phyloP scores from a whole-genome alignment of 2,888 invertebrate genomes.

The Plagiodera versicolora region DNA sequence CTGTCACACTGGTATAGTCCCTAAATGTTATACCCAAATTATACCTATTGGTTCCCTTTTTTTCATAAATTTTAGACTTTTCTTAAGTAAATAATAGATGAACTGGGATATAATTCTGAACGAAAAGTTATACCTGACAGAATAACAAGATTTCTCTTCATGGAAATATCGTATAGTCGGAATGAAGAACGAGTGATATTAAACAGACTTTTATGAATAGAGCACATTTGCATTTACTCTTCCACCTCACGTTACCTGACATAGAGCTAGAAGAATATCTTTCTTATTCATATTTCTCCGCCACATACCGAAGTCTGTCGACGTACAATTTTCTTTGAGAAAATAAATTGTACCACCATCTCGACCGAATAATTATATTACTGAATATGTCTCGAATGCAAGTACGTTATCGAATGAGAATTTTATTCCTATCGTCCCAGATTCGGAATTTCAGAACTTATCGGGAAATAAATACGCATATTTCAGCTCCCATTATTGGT shows the following conservation, averaged over 20 bases:
- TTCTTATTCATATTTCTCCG: slow-evolving; percentile 7
- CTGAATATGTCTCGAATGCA: background rate
- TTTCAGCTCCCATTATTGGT: too few relatives aligned
- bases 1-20: too few relatives aligned
- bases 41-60: too few relatives aligned
- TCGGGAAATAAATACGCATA: background rate
- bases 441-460: slow-evolving; percentile 11
- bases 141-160: background rate
- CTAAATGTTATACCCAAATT: too few relatives aligned
- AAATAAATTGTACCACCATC: background rate
- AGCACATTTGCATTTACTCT: slow-evolving; percentile 9
- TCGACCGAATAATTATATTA: slow-evolving; percentile 5
- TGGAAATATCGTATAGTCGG: background rate
- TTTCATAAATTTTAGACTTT: too few relatives aligned
- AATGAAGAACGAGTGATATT: background rate
- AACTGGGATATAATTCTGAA: too few relatives aligned
- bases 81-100: too few relatives aligned
- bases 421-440: slow-evolving; percentile 14
- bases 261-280: background rate
- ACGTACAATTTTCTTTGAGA: slow-evolving; percentile 1
- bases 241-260: slow-evolving; percentile 6
- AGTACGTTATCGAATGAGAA: slow-evolving; percentile 15
- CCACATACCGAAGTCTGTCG: slow-evolving; percentile 9
- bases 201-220: background rate
- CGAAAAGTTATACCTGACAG: background rate